These are phyloP conservation scores for Vireo altiloquus DNA, from an alignment of 2,113 vertebrate species.

Conservation along the genomic window DNA sequence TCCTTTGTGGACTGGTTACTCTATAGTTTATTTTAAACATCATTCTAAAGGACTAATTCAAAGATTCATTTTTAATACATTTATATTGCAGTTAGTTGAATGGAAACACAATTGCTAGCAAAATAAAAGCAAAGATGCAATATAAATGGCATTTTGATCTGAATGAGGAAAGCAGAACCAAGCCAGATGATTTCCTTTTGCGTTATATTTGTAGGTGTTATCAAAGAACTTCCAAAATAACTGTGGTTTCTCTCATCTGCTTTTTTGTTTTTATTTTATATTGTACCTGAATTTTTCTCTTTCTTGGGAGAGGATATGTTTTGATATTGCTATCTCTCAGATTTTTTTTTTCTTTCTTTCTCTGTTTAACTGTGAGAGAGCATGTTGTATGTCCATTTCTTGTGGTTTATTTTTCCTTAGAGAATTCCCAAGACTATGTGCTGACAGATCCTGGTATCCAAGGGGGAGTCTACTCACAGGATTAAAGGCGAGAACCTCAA, in stretches of 20 bases:
- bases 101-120: not conserved
- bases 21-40: not conserved
- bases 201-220: not conserved
- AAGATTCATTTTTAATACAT: not conserved
- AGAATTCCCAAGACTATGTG: constrained; percentile 76
- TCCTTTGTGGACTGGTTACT: not conserved
- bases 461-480: constrained; percentile 77
- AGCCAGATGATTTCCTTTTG: not conserved
- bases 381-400: constrained; percentile 70
- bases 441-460: constrained; percentile 82
- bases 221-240: not conserved
- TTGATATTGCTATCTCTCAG: constrained; percentile 48
- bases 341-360: not conserved
- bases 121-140: not conserved
- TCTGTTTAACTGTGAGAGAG: constrained; percentile 68
- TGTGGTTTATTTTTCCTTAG: constrained; percentile 73
- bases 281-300: not conserved
- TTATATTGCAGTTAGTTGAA: not conserved
- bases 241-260: not conserved
- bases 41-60: not conserved
- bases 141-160: not conserved
- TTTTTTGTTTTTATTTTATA: constrained; percentile 28
- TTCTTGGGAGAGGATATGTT: constrained; percentile 43
- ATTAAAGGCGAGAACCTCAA: constrained; percentile 87
- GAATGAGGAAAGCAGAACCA: not conserved